Evolutionary conservation across 2,888 invertebrate species (phyloP).

Genomic region (Zonitis immaculata): DNA sequence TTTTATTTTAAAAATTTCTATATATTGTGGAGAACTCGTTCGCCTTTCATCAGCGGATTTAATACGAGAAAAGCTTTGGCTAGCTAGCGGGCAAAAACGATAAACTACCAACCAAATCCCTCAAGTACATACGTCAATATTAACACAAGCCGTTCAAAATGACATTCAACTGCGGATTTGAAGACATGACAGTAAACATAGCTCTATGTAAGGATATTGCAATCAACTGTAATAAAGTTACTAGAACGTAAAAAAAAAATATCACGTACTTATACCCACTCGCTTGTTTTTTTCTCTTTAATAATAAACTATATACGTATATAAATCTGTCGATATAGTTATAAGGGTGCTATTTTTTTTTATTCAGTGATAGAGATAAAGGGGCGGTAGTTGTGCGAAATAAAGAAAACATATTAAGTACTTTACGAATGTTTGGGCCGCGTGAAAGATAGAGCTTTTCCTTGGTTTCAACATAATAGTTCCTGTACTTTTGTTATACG

Average conservation of each 20-base stretch:
- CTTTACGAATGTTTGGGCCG: constrained; percentile 14
- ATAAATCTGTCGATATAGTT: constrained; percentile 12
- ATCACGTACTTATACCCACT: no score
- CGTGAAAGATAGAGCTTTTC: constrained; percentile 14
- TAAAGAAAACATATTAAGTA: constrained; percentile 22
- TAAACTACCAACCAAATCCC: constrained; percentile 30
- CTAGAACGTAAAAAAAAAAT: neutral
- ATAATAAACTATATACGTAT: no score
- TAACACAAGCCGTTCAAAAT: constrained; percentile 42
- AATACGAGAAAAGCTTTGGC: constrained; percentile 34
- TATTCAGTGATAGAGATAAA: constrained; percentile 8
- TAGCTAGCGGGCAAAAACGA: constrained; percentile 35
- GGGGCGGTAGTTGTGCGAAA: constrained; percentile 11
- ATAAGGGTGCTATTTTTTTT: constrained; percentile 6
- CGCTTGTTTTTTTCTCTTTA: no score
- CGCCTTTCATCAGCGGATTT: constrained; percentile 35
- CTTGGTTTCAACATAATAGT: constrained; percentile 24
- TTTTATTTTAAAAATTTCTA: constrained; percentile 25
- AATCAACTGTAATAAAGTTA: constrained; percentile 8
- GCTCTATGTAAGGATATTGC: constrained; percentile 6
- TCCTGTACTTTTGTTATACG: constrained; percentile 22
- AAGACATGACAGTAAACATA: constrained; percentile 18
- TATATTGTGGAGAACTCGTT: constrained; percentile 28
- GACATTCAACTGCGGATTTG: constrained; percentile 35
- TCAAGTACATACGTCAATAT: constrained; percentile 44